Conservation (phyloP, 2,113 vertebrate genomes). For the Cisticola juncidis region DNA sequence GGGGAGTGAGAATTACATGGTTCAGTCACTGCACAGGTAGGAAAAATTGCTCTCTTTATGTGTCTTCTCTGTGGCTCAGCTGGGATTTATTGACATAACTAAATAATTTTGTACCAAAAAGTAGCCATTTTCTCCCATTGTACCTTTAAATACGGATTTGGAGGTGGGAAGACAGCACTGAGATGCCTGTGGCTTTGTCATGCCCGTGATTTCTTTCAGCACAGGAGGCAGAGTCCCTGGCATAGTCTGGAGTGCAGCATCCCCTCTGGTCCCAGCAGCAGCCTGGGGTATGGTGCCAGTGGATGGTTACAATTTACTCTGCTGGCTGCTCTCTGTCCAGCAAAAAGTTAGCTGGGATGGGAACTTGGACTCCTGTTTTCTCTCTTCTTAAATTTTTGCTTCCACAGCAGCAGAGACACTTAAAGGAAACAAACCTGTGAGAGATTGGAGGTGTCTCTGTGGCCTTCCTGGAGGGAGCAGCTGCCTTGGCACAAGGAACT, state of each 20-base stretch:
- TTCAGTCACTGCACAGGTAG: not conserved
- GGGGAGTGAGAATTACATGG: not conserved
- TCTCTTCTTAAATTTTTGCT: not conserved
- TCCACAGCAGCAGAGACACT: not conserved
- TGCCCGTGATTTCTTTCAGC: not conserved
- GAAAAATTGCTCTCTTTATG: conserved; percentile 16
- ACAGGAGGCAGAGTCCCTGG: not conserved
- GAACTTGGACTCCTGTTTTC: not conserved
- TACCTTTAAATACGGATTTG: not conserved
- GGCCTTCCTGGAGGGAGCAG: not conserved
- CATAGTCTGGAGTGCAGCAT: not conserved
- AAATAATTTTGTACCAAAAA: not conserved
- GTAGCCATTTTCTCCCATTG: not conserved
- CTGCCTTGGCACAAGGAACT: not conserved
- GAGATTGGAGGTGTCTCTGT: not conserved
- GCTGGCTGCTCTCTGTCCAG: not conserved
- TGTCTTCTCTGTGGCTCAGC: not conserved
- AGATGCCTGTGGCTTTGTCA: not conserved
- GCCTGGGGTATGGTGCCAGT: not conserved
- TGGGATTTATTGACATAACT: conserved; percentile 26
- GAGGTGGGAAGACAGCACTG: not conserved
- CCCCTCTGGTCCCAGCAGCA: not conserved
- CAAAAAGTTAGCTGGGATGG: not conserved
- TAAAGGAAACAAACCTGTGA: not conserved
- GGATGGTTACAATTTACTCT: not conserved